Evolutionary conservation across 35 echinoderm and acorn worm species (phyloP).

Genomic region (Acanthaster planci): DNA sequence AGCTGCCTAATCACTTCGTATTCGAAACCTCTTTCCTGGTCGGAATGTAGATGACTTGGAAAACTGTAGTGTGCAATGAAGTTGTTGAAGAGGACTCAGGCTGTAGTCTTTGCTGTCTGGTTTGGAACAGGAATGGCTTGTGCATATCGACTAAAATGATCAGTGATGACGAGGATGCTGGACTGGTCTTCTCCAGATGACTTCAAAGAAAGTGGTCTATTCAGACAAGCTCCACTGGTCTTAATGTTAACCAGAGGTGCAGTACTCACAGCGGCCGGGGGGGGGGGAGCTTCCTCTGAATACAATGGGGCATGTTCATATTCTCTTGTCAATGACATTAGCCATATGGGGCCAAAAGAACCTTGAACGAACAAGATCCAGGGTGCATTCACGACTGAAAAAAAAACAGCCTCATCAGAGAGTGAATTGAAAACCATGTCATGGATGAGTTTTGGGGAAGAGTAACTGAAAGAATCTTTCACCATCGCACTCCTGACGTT

Average conservation of each 20-base stretch:
- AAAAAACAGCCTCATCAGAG: constrained; percentile 37
- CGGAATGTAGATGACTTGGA: constrained; percentile 39
- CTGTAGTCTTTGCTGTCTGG: constrained; percentile 15
- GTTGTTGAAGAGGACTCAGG: not conserved
- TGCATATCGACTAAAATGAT: constrained; percentile 64
- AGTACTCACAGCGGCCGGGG: not conserved
- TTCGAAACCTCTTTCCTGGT: constrained; percentile 78
- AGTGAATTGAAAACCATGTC: not conserved
- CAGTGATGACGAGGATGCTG: constrained; percentile 4
- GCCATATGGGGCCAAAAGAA: constrained; percentile 52
- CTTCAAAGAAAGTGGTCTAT: constrained; percentile 23
- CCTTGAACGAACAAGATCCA: constrained; percentile 29
- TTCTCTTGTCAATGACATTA: constrained; percentile 3
- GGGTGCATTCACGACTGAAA: constrained; percentile 35
- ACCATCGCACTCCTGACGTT: not conserved
- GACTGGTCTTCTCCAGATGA: not conserved
- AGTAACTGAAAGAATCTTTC: not conserved
- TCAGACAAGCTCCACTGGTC: constrained; percentile 38
- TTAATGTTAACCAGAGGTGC: constrained; percentile 40
- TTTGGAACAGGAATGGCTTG: not conserved
- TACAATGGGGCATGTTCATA: constrained; percentile 49
- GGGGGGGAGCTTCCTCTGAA: constrained; percentile 19
- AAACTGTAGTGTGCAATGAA: constrained; percentile 9
- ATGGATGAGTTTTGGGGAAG: not conserved
- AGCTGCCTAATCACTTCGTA: constrained; percentile 57